Percentiles rank a stretch among this genome's conserved stretches.
Conservation (phyloP, 2,888 invertebrate genomes). For the Epinotia demarniana region DNA sequence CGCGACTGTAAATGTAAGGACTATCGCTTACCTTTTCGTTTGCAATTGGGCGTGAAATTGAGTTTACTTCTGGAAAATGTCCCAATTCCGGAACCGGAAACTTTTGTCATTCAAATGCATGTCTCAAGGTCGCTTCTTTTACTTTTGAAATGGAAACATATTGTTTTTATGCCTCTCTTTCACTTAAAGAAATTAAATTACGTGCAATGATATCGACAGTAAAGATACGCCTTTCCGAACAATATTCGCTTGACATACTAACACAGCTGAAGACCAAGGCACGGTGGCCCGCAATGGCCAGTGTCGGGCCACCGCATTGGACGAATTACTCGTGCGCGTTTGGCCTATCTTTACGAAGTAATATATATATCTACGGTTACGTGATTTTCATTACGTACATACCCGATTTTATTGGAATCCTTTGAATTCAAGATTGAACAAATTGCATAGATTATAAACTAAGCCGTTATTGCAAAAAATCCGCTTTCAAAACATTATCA, state of each 20-base stretch:
- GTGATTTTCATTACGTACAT: background rate
- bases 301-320: no score
- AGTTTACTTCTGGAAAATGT: slow-evolving; percentile 57
- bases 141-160: background rate
- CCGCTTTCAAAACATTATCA: no score
- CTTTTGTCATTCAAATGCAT: slow-evolving; percentile 29
- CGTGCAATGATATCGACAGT: no score
- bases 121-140: slow-evolving; percentile 6
- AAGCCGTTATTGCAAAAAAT: no score
- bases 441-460: no score
- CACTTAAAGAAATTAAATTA: background rate
- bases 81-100: slow-evolving; percentile 45
- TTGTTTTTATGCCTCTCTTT: background rate
- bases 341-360: no score
- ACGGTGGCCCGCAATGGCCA: no score
- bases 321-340: no score
- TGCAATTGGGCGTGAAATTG: slow-evolving; percentile 54
- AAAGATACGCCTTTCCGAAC: no score
- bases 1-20: slow-evolving; percentile 23
- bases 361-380: no score
- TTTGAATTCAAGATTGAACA: background rate
- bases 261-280: no score
- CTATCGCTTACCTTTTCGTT: slow-evolving; percentile 45
- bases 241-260: no score
- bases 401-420: background rate